Evolutionary conservation across 2,888 invertebrate species (phyloP).

Genomic region (Amiota mariae): DNA sequence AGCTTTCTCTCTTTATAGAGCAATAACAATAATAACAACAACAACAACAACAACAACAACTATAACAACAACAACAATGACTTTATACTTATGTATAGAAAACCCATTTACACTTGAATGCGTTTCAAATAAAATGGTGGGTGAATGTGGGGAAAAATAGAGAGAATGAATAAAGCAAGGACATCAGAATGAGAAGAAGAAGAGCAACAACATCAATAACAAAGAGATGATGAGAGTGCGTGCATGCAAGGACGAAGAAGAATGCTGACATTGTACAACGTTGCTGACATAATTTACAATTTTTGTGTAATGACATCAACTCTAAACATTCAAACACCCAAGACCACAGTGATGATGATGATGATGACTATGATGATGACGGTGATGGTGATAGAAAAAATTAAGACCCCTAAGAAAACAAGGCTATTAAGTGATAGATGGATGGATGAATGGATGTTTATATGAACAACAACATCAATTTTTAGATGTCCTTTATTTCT

Average conservation of each 20-base stretch:
- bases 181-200: too few species aligned
- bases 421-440: not conserved
- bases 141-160: not conserved
- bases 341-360: not conserved
- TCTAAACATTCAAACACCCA: not conserved
- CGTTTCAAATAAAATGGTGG: not conserved
- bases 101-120: constrained; percentile 6
- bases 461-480: constrained; percentile 1
- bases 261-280: not conserved
- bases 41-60: too few species aligned
- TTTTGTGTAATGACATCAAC: constrained; percentile 52
- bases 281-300: constrained; percentile 66
- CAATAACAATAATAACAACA: not conserved
- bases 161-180: constrained; percentile 35
- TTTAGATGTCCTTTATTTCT: constrained; percentile 12
- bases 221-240: constrained; percentile 62
- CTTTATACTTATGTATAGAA: too few species aligned
- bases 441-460: not conserved
- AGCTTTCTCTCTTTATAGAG: constrained; percentile 46
- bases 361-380: not conserved
- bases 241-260: too few species aligned
- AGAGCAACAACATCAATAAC: too few species aligned
- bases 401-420: constrained; percentile 23
- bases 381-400: not conserved
- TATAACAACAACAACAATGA: too few species aligned